Base-by-base conservation (phyloP, 2,888 invertebrate species). In the Phanerotoma sp. region DNA sequence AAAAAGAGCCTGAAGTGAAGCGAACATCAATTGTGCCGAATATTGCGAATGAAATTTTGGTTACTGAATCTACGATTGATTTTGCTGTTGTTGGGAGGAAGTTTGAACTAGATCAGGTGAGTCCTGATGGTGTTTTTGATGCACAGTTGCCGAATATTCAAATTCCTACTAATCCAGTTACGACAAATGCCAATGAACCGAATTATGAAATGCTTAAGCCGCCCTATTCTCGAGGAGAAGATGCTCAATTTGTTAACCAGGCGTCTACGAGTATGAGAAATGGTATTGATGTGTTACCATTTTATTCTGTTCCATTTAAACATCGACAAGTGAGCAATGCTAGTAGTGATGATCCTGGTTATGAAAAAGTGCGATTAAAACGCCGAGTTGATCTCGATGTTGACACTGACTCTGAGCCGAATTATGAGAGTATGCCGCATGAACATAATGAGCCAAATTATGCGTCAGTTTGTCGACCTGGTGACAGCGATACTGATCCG, bases 161-260 rank as follows among this genome's bases (percentile, higher is more conserved):
- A n/a, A n/a, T n/a, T n/a, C n/a, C n/a, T n/a, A n/a, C n/a, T n/a
- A n/a, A n/a, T n/a, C n/a, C n/a, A n/a, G n/a, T n/a, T n/a, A n/a
- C n/a, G n/a, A n/a, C n/a, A n/a, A n/a, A n/a, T n/a, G 41, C 45
- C 28, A 46, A 83, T 4, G 90, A 90, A 78, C 89, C 90, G 1
- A 91, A 90, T 72, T 92, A 92, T 72, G 91, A 92, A 77, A 86
- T 89, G 61, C 74, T 91, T 42, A 81, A 84, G 57, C 83, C 82
- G 18, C 82, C 84, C 62, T 81, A 56, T 25, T 47, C 52, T 3
- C 38, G 51, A 13, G 61, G 53, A 1, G 41, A 46, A 9, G 40
- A 46, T 7, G 40, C 32, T 22, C 53, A 55, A 11, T 7, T 15
- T 6, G 16, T n/a, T 13, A 52, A 57, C 20, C 51, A 33, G 38